Conservation (phyloP, 2,797 vertebrate genomes). For the Parambassis ranga region DNA sequence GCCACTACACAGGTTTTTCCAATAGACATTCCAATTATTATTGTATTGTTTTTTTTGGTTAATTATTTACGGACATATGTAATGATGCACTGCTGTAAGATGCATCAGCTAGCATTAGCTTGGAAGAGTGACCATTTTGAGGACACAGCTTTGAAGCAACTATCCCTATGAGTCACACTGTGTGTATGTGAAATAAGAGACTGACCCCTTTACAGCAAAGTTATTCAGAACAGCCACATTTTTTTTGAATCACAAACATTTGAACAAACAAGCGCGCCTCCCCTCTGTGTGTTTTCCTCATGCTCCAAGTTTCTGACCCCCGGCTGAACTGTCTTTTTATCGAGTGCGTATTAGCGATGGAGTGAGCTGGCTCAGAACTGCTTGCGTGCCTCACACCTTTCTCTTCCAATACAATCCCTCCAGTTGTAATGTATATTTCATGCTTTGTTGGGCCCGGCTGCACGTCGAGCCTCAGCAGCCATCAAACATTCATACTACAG, state of each 20-base stretch:
- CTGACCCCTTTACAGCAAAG: too few relatives aligned
- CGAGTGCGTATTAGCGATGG: not conserved
- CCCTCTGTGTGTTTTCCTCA: not conserved
- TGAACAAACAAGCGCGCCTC: not conserved
- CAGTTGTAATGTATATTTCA: constrained; percentile 71
- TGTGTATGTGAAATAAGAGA: too few relatives aligned
- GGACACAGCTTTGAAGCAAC: too few relatives aligned
- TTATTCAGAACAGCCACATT: not conserved
- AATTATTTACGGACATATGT: too few relatives aligned
- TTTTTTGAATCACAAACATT: not conserved
- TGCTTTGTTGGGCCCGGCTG: constrained; percentile 66
- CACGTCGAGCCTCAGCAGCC: constrained; percentile 44
- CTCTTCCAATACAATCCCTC: constrained; percentile 44
- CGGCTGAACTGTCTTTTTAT: constrained; percentile 8
- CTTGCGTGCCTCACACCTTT: constrained; percentile 38
- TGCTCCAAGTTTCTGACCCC: not conserved
- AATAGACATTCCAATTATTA: too few relatives aligned
- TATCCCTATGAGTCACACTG: too few relatives aligned
- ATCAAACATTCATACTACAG: constrained; percentile 71
- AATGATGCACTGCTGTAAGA: too few relatives aligned
- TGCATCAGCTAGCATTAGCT: too few relatives aligned
- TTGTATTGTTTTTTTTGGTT: too few relatives aligned
- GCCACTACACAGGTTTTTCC: too few relatives aligned
- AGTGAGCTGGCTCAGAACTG: not conserved
- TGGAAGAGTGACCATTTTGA: too few relatives aligned